phyloP scores from a whole-genome alignment of 2,888 invertebrate genomes.

The Phorcus lineatus region DNA sequence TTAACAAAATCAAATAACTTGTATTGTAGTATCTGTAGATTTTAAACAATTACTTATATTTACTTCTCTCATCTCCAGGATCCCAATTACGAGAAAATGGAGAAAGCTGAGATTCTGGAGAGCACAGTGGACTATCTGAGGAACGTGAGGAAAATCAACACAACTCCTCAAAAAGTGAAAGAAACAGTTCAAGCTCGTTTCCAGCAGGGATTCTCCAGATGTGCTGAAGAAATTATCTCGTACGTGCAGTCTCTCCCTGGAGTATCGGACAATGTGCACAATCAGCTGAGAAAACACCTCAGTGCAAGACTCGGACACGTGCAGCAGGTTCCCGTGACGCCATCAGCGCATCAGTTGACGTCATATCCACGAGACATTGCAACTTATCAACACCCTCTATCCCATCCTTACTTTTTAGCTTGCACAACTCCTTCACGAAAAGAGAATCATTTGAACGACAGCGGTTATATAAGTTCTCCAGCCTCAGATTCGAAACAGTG shows the following conservation, averaged over 20 bases:
- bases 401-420: background rate
- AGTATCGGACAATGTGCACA: slow-evolving; percentile 14
- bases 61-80: slow-evolving; percentile 24
- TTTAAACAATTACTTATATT: too few relatives aligned
- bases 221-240: slow-evolving; percentile 23
- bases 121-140: slow-evolving; percentile 34
- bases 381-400: background rate
- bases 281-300: slow-evolving; percentile 21
- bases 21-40: too few relatives aligned
- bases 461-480: slow-evolving; percentile 6
- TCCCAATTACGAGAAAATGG: slow-evolving; percentile 37
- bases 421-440: background rate
- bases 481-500: background rate
- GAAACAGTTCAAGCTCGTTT: background rate
- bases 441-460: background rate
- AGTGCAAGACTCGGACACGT: background rate
- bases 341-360: background rate
- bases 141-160: slow-evolving; percentile 16
- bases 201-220: slow-evolving; percentile 24
- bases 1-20: too few relatives aligned
- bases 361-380: background rate
- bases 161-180: background rate
- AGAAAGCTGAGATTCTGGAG: slow-evolving; percentile 39
- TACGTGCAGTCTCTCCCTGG: slow-evolving; percentile 13
- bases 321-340: background rate